These are phyloP conservation scores for Chloromyia formosa DNA, from an alignment of 2,888 invertebrate genomes.

Conservation along the genomic window DNA sequence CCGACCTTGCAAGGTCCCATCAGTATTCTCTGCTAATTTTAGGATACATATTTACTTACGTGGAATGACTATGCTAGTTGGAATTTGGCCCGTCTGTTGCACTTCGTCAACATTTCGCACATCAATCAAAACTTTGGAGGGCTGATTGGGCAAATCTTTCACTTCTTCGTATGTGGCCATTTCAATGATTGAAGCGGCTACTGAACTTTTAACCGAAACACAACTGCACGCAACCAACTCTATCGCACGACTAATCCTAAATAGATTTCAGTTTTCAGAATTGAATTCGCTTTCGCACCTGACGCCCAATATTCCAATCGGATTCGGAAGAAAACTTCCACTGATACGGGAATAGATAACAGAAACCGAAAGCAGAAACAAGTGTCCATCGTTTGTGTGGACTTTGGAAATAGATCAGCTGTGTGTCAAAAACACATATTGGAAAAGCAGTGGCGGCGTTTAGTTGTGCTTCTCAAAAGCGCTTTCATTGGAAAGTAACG, in stretches of 20 bases:
- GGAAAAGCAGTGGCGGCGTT: no score
- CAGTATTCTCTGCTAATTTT: background rate
- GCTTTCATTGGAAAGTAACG: no score
- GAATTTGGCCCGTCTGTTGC: constrained; percentile 75
- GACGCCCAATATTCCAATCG: background rate
- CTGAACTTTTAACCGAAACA: background rate
- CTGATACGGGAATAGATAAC: no score
- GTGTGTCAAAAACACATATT: no score
- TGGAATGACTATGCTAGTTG: constrained; percentile 80
- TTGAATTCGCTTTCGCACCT: background rate
- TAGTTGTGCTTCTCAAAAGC: no score
- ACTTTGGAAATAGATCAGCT: no score
- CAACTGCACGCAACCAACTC: background rate
- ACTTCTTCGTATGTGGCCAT: constrained; percentile 65
- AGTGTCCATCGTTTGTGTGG: no score
- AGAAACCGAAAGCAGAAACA: no score
- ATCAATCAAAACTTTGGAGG: constrained; percentile 72
- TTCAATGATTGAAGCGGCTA: background rate
- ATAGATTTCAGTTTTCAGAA: background rate
- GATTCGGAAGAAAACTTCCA: no score
- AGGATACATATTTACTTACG: constrained; percentile 71
- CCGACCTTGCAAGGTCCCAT: constrained; percentile 33
- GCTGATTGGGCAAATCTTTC: constrained; percentile 65
- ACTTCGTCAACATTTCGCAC: constrained; percentile 80
- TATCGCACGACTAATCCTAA: background rate